Evolutionary conservation across 2,113 vertebrate genomes (phyloP), one percentile per base, ranked within the genome.

Genomic region (Mormyrus iriodes): DNA sequence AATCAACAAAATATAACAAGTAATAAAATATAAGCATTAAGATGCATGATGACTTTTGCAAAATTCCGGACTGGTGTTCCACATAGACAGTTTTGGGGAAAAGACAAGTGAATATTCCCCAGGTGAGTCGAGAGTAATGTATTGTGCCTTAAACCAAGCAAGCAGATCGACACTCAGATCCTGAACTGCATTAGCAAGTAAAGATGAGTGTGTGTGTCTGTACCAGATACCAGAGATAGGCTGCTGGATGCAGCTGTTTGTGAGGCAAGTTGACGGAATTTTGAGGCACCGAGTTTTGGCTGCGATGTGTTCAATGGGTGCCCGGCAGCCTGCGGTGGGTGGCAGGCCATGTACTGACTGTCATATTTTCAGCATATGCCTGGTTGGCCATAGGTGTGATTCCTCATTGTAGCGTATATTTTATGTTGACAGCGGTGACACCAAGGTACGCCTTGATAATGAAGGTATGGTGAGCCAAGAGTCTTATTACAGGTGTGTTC

Each of bases 211-310:
- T 31, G 48, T 35, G 27, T 31, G 24, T 51, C 27, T 55, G 12
- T 19, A 31, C 31, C n/a, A 55, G 49, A 17, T 10, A 8, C 51
- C 49, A 86, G 87, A 88, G 55, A 31, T 31, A 0, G n/a, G n/a
- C 27, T 79, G 89, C 89, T 88, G 89, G 86, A 87, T 4, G 79
- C 84, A 85, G 52, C 94, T 93, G 93, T 93, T 94, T 91, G 94
- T 93, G 93, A 92, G 89, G 46, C 0, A 84, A 89, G 85, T 13
- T 21, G 92, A 90, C 93, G 93, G 93, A 94, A 94, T 94, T 91
- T 85, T 55, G 46, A 90, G 91, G 90, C 89, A 87, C 92, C 93
- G 91, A 3, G 7, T 61, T 51, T 88, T 17, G 76, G 24, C n/a
- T 39, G 69, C 44, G 17, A 58, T 58, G 48, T 51, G 21, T 48